Percentiles rank a stretch among this genome's conserved stretches.
phyloP scores from a whole-genome alignment of 2,888 invertebrate genomes.

The Dioctria linearis region DNA sequence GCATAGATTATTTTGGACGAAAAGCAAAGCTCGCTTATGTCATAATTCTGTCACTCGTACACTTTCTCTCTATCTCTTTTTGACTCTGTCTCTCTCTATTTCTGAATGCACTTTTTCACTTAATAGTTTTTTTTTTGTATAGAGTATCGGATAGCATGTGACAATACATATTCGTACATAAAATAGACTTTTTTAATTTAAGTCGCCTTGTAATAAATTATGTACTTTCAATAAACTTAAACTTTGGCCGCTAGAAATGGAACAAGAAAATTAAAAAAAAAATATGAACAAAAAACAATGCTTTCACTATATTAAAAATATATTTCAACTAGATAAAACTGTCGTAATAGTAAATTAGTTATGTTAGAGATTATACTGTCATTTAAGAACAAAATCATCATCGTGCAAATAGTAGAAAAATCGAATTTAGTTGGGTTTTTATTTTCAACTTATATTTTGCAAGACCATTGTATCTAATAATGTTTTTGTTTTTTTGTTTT shows the following conservation, averaged over 20 bases:
- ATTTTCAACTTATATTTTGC: too few species aligned
- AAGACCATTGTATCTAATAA: too few species aligned
- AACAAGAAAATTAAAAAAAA: neutral
- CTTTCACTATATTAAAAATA: slow-evolving; percentile 16
- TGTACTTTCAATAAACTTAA: slow-evolving; percentile 1
- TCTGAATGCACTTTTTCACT: neutral
- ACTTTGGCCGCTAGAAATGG: neutral
- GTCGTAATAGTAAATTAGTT: slow-evolving; percentile 27
- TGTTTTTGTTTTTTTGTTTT: too few species aligned
- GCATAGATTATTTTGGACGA: neutral
- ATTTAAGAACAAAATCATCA: neutral
- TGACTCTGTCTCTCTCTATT: neutral
- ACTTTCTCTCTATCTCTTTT: neutral
- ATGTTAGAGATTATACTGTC: slow-evolving; percentile 16
- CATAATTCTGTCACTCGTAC: neutral
- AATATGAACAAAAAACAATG: neutral
- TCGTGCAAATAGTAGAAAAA: neutral
- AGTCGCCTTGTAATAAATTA: neutral
- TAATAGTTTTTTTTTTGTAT: slow-evolving; percentile 11
- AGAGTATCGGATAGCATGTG: slow-evolving; percentile 38
- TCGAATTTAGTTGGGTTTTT: slow-evolving; percentile 33
- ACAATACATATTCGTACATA: slow-evolving; percentile 46
- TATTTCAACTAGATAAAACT: slow-evolving; percentile 28
- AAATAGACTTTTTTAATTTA: slow-evolving; percentile 35
- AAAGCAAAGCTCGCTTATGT: neutral